Percentiles rank a stretch among this genome's conserved stretches.
These are phyloP conservation scores for Anas acuta DNA, from an alignment of 2,797 vertebrate genomes.

Conservation along the genomic window DNA sequence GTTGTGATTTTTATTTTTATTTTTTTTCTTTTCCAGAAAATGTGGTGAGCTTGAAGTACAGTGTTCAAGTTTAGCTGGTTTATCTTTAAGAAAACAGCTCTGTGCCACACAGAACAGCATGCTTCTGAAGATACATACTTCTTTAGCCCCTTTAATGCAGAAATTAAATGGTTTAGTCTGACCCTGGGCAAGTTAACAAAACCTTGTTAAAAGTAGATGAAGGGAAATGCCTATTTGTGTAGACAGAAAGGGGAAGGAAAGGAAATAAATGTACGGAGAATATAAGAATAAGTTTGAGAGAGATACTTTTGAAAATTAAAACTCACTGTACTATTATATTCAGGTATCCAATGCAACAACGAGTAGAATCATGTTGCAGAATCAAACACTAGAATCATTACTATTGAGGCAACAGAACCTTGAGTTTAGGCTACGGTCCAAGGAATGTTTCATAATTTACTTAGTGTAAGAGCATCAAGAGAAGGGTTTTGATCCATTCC, in stretches of 20 bases:
- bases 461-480: background rate
- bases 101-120: background rate
- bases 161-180: background rate
- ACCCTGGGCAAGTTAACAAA: background rate
- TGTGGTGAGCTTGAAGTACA: background rate
- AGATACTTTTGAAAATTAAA: background rate
- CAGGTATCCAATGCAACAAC: background rate
- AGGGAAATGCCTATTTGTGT: background rate
- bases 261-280: background rate
- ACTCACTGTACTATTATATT: background rate
- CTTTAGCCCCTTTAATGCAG: background rate
- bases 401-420: background rate
- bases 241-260: background rate
- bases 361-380: background rate
- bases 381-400: background rate
- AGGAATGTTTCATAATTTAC: background rate
- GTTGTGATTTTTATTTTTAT: background rate
- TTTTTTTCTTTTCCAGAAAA: background rate
- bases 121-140: background rate
- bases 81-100: slow-evolving; percentile 31
- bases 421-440: background rate
- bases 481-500: background rate
- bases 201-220: background rate
- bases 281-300: background rate
- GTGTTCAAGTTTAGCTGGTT: background rate